Evolutionary conservation across 2,113 vertebrate species (phyloP).

Genomic region (Ptyas mucosa): DNA sequence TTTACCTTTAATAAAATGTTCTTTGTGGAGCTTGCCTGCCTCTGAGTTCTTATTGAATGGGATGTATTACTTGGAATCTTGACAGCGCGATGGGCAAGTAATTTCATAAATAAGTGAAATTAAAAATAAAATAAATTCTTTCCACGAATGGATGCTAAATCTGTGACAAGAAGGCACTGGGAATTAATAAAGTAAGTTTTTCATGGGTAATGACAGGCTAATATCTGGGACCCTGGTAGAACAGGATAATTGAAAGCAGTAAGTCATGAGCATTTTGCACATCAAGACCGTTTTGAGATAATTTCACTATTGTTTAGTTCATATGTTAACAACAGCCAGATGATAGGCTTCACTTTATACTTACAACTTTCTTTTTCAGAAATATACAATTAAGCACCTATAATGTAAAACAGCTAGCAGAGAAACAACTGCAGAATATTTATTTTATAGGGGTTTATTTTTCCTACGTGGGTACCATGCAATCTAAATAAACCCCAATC

Average conservation of each 20-base stretch:
- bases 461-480: neutral
- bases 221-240: neutral
- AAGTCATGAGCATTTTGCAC: neutral
- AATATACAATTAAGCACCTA: neutral
- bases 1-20: no score
- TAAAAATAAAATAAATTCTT: neutral
- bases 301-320: neutral
- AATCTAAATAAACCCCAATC: neutral
- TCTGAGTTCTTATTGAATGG: no score
- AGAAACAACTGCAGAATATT: neutral
- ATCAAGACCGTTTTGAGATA: neutral
- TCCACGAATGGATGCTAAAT: neutral
- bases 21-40: no score
- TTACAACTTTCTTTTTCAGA: neutral
- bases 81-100: neutral
- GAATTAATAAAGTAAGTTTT: neutral
- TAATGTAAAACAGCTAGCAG: neutral
- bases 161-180: neutral
- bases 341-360: neutral
- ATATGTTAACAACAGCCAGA: neutral
- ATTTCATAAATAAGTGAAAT: neutral
- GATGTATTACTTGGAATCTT: no score
- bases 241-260: neutral
- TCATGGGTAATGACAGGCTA: neutral
- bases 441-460: neutral